Base-by-base conservation (phyloP, 2,888 invertebrate genomes). In the Drosophila recens region DNA sequence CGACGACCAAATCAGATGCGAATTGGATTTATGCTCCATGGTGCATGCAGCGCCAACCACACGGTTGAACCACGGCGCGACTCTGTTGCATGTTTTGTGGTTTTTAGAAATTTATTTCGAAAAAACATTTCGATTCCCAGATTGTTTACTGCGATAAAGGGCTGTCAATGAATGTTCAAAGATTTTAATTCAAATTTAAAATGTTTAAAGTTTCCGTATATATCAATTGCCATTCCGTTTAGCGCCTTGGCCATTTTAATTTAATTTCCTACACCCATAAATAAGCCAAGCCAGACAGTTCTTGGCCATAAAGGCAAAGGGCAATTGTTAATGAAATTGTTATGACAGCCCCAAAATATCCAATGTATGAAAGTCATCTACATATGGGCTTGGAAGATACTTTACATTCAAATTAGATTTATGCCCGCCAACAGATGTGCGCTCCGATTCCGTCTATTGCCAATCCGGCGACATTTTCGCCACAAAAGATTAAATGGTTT, bases 261-360 rank as follows among this genome's bases (percentile, higher is more conserved):
- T 85, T 71, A 72, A 80, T 87, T 87, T 85, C 72, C 86, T 73
- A 51, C 49, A 57, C 34, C 72, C 82, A 75, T 85, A 82, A 84
- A 87, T 69, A 72, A 40, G 53, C 45, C 69, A 34, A 62, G 9
- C 67, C 67, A 81, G 69, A 72, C 75, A 56, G 67, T 36, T 45
- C n/a, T 57, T 23, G 57, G 46, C 63, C 59, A 67, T 57, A 72
- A 79, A 64, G 52, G 63, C 72, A 45, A 34, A 49, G 20, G 43
- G 63, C 69, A 61, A 81, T 83, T 78, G 81, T 68, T 82, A 82
- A 82, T 82, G 72, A 81, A 87, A 84, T 79, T 79, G 85, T 84
- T 84, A 87, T 87, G 87, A 84, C 87, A 85, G 54, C 67, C 69
- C 69, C 72, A 49, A 61, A 58, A 59, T 30, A 33, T 38, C 43